Evolutionary conservation across 2,797 vertebrate species (phyloP), one percentile per base, ranked within the genome.

Genomic region (Delichon dasypus): DNA sequence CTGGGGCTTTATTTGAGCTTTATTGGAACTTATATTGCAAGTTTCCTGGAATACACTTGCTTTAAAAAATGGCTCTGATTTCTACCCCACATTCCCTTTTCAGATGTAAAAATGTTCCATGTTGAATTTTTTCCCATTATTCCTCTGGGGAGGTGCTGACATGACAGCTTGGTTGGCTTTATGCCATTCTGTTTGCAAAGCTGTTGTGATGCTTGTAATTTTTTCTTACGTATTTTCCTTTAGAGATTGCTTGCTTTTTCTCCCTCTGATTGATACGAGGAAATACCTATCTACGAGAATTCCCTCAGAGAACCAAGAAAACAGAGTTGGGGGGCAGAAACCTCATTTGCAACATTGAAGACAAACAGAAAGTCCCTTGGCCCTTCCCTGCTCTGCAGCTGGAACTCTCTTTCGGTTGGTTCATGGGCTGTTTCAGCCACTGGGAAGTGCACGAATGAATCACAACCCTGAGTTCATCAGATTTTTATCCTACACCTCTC

Each of bases 101-200:
- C 55, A 60, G 68, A 55, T 58, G 81, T 42, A 84, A 93, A 90
- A 86, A 26, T 42, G 23, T 44, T 90, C 51, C 73, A 55, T 10
- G 20, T 53, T 88, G 67, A 91, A 70, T 88, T 78, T 50, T 89
- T 94, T 48, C 73, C 30, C 26, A 15, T 38, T 73, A 32, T 86
- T 91, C 55, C 73, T 79, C 90, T 70, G 64, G 89, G 83, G 58
- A 93, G 45, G 47, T 72, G 84, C 78, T 84, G 84, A 67, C 87
- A 67, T 60, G 64, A 48, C 71, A 94, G 71, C 78, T 45, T 90
- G 73, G 42, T 88, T 78, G 78, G 79, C 65, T 95, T 90, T 58
- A 23, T 79, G 60, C 45, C 64, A 62, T 80, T 89, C 66, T 85
- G 47, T 89, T 87, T 87, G 67, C 67, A 95, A 95, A 95, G 80